Conservation (phyloP, 2,888 invertebrate species). For the Agrochola litura region DNA sequence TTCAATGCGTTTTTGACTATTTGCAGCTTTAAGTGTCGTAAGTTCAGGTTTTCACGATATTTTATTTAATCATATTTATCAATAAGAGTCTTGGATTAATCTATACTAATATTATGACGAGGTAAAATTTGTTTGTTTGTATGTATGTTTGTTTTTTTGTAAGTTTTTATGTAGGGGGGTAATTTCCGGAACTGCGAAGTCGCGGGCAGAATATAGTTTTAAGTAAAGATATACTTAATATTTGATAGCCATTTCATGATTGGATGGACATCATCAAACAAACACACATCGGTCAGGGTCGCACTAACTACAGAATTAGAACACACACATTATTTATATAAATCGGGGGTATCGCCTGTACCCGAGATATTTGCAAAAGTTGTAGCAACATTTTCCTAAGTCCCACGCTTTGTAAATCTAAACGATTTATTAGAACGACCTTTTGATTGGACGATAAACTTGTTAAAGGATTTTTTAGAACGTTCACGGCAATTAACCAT, state of each 20-base stretch:
- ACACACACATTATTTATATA: neutral
- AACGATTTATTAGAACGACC: slow-evolving; percentile 50
- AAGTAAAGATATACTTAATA: neutral
- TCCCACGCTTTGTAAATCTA: slow-evolving; percentile 46
- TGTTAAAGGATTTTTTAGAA: slow-evolving; percentile 39
- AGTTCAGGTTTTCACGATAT: neutral
- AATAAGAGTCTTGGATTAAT: neutral
- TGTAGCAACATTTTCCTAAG: slow-evolving; percentile 19
- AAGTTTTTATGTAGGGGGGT: too few species aligned
- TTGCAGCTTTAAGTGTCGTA: neutral
- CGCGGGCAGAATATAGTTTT: too few species aligned
- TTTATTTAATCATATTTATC: neutral
- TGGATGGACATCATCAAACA: neutral
- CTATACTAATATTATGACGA: too few species aligned
- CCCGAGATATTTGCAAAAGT: slow-evolving; percentile 31
- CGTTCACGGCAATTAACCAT: slow-evolving; percentile 21
- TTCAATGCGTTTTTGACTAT: neutral
- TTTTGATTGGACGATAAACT: slow-evolving; percentile 31
- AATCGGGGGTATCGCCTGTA: neutral
- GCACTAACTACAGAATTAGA: neutral
- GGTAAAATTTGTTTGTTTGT: too few species aligned
- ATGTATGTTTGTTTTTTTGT: too few species aligned
- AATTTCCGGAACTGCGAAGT: too few species aligned
- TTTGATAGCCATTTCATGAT: neutral
- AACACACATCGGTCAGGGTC: neutral